Evolutionary conservation across 2,797 vertebrate species (phyloP).

Genomic region (Melanotaenia nigrans): DNA sequence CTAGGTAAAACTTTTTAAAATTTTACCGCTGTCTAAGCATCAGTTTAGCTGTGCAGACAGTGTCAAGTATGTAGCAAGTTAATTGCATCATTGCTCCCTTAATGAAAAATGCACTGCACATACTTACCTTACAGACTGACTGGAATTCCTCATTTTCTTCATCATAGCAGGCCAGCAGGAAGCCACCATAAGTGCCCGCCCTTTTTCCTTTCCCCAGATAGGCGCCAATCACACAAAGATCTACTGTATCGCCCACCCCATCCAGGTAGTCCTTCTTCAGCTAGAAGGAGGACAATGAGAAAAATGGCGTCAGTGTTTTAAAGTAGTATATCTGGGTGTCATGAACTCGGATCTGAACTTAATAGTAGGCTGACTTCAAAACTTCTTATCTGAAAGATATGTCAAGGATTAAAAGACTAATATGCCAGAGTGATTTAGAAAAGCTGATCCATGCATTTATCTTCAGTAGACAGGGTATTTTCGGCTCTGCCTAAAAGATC

Average conservation of each 20-base stretch:
- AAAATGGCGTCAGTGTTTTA: background rate
- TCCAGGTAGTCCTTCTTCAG: slow-evolving; percentile 95
- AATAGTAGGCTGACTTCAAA: too few species aligned
- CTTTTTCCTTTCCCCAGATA: slow-evolving; percentile 92
- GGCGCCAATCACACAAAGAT: slow-evolving; percentile 92
- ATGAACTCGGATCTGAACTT: background rate
- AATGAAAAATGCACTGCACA: background rate
- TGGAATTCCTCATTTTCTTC: slow-evolving; percentile 92
- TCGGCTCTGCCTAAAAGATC: background rate
- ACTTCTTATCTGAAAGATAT: background rate
- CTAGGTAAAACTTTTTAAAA: background rate
- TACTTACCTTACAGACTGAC: slow-evolving; percentile 90
- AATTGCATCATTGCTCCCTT: background rate
- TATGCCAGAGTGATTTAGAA: background rate
- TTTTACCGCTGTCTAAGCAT: background rate
- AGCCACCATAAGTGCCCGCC: slow-evolving; percentile 89
- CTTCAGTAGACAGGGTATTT: background rate
- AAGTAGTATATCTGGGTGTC: background rate
- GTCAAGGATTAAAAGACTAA: background rate
- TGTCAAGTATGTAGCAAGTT: background rate
- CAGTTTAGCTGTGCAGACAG: background rate
- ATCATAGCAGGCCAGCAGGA: slow-evolving; percentile 90
- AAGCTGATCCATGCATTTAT: background rate
- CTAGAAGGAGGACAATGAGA: slow-evolving; percentile 62
- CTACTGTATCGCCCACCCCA: slow-evolving; percentile 89